Evolutionary conservation across 1,140 invertebrate species (phyloP), one percentile per base, ranked within the genome.

Genomic region (Bombus vancouverensis): DNA sequence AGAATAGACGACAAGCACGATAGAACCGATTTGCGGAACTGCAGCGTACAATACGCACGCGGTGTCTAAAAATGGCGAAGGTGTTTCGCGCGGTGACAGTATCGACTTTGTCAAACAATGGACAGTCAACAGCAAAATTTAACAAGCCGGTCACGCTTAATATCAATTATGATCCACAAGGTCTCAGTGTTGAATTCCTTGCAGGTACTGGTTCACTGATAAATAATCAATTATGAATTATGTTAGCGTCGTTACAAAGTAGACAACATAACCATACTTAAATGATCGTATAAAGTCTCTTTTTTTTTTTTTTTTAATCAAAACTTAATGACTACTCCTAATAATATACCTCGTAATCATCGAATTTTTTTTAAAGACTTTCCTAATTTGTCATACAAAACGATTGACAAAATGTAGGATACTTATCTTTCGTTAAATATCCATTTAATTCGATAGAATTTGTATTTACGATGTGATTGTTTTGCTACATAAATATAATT

Each of bases 111-210:
- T 96, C 96, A 95, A 96, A 97, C 93, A 96, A 96, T 95, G 96
- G 96, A 91, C 95, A 96, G 93, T 95, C 96, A 91, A 94, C 95
- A 92, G 96, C 96, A 88, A 97, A 97, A 95, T 97, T 96, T 94
- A 96, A 96, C 89, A 96, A 96, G 91, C 96, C 96, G 92, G 97
- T 97, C 86, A 96, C 95, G 93, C 93, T 97, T 93, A 96, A 96
- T 94, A 96, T 97, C 92, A 97, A 97, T 92, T 97, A 97, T 94
- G 97, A 97, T 94, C 97, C 97, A 66, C 97, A 97, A 95, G 97
- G 97, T 91, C 95, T 97, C 87, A 97, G 96, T 95, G 95, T 97
- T 89, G 97, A 96, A 95, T 95, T 97, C 92, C 95, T 96, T 85
- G 92, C 95, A 94, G 95, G 96, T 96, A 96, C 73, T 4, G 5